phyloP scores from a whole-genome alignment of 2,797 vertebrate genomes.

The Diplodus puntazzo region DNA sequence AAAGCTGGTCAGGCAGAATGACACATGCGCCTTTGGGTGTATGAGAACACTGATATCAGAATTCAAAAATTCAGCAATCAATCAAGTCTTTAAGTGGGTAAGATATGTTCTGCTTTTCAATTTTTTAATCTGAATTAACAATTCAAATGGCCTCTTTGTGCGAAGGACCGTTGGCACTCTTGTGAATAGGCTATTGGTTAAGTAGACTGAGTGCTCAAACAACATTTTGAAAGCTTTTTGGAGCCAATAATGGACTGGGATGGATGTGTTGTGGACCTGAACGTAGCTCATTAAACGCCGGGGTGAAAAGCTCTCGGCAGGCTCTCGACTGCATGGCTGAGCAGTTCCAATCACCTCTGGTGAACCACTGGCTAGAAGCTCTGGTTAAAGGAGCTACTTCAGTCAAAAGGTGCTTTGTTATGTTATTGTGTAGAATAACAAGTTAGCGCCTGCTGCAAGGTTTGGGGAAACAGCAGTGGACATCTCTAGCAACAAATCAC shows the following conservation, averaged over 20 bases:
- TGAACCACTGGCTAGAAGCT: slow-evolving; percentile 55
- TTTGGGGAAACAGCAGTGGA: slow-evolving; percentile 47
- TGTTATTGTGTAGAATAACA: slow-evolving; percentile 57
- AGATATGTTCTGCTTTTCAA: slow-evolving; percentile 24
- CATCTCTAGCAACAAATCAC: slow-evolving; percentile 26
- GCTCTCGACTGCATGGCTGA: slow-evolving; percentile 70
- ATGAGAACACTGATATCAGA: not conserved
- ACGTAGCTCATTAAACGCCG: slow-evolving; percentile 78
- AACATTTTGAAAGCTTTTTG: slow-evolving; percentile 78
- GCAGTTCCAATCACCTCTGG: slow-evolving; percentile 69
- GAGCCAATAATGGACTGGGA: slow-evolving; percentile 72
- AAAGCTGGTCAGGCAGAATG: slow-evolving; percentile 1
- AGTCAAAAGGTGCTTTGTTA: slow-evolving; percentile 70
- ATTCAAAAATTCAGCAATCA: slow-evolving; percentile 27
- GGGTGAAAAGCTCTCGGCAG: slow-evolving; percentile 76
- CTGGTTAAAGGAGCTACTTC: slow-evolving; percentile 52
- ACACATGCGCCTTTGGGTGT: not conserved
- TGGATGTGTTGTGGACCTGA: slow-evolving; percentile 79
- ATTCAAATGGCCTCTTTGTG: slow-evolving; percentile 45
- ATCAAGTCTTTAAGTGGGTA: slow-evolving; percentile 14
- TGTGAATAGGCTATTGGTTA: slow-evolving; percentile 72
- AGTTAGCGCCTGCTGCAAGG: slow-evolving; percentile 32
- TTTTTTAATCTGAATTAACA: slow-evolving; percentile 49
- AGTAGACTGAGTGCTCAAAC: slow-evolving; percentile 72
- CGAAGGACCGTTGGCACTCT: slow-evolving; percentile 42